phyloP scores from a whole-genome alignment of 2,888 invertebrate genomes.

The Drosophila paracracens region DNA sequence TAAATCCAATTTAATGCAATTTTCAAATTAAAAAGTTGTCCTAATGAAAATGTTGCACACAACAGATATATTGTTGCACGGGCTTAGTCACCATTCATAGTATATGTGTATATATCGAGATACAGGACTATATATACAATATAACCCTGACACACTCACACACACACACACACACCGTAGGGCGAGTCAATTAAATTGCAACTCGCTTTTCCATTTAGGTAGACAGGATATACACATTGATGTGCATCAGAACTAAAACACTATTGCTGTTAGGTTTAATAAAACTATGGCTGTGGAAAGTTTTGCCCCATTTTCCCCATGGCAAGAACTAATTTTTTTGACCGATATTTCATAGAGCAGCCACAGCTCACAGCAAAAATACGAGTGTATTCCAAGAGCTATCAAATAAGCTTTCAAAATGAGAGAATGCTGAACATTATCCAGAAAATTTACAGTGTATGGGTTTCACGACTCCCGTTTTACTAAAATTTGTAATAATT shows the following conservation, averaged over 20 bases:
- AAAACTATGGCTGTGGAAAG: no score
- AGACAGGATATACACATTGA: conserved; percentile 34
- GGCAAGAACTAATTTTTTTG: no score
- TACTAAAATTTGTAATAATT: neutral
- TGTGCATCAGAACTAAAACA: conserved; percentile 35
- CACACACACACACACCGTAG: neutral
- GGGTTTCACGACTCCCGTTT: neutral
- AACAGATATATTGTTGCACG: conserved; percentile 7
- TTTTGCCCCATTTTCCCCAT: no score
- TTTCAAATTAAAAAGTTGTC: conserved; percentile 7
- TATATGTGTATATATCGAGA: neutral
- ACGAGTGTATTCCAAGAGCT: neutral
- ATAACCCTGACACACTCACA: conserved; percentile 1
- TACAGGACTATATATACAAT: neutral
- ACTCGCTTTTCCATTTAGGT: conserved; percentile 11
- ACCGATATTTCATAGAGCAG: no score
- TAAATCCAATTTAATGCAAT: conserved; percentile 23
- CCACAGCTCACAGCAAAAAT: no score
- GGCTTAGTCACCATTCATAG: conserved; percentile 6
- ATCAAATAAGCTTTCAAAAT: neutral
- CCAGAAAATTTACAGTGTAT: neutral
- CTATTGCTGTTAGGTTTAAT: no score
- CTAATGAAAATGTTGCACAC: conserved; percentile 14
- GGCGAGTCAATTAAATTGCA: conserved; percentile 26
- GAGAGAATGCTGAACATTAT: neutral